Conservation (phyloP, 2,888 invertebrate species). For the Plebejus melissa region DNA sequence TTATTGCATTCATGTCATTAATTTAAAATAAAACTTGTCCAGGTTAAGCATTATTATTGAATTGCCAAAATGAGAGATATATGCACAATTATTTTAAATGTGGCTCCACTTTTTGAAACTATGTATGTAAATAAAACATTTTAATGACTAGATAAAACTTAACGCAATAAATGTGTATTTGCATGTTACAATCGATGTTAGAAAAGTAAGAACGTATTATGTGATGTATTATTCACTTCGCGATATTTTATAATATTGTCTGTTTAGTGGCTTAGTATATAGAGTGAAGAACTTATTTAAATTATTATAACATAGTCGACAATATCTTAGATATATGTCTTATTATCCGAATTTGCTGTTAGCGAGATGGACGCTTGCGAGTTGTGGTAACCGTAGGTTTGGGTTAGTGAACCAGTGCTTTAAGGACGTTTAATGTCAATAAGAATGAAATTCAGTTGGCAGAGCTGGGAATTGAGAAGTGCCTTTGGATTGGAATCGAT, state of each 20-base stretch:
- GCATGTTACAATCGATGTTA: slow-evolving; percentile 17
- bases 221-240: neutral
- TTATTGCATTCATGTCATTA: neutral
- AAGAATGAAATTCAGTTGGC: slow-evolving; percentile 43
- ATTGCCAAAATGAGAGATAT: neutral
- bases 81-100: neutral
- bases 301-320: neutral
- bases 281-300: neutral
- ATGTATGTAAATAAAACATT: neutral
- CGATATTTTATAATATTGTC: slow-evolving; percentile 16
- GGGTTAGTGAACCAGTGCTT: slow-evolving; percentile 40
- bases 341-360: neutral
- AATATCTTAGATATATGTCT: slow-evolving; percentile 16
- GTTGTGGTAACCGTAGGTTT: slow-evolving; percentile 18
- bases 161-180: slow-evolving; percentile 2
- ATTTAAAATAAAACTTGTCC: neutral
- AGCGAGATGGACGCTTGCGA: slow-evolving; percentile 24
- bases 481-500: slow-evolving; percentile 53
- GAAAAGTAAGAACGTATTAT: slow-evolving; percentile 14
- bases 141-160: neutral
- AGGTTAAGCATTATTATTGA: neutral
- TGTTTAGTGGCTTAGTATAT: slow-evolving; percentile 4
- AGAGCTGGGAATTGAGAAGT: slow-evolving; percentile 48
- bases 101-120: neutral
- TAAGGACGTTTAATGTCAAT: slow-evolving; percentile 46